Conservation (phyloP, 1,140 invertebrate species). For the Chironomus tepperi region DNA sequence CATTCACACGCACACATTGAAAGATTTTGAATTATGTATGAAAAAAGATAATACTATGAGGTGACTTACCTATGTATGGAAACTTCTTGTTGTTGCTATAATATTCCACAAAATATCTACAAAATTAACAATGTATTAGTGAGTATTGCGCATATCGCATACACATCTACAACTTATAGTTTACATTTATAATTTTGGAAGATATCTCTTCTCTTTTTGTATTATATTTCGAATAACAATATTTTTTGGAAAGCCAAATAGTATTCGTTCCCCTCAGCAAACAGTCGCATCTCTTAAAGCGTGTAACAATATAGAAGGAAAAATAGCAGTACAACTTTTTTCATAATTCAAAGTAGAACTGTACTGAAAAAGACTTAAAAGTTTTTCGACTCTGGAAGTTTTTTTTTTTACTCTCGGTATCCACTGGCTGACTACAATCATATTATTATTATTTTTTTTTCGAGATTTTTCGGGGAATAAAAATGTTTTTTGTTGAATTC, state of each 20-base stretch:
- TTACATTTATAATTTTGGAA: constrained; percentile 24
- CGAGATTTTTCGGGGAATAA: too few relatives aligned
- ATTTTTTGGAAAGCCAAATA: constrained; percentile 43
- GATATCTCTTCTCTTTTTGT: constrained; percentile 10
- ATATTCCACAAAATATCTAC: neutral
- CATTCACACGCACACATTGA: neutral
- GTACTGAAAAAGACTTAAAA: too few relatives aligned
- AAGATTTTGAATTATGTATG: neutral
- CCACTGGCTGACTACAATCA: too few relatives aligned
- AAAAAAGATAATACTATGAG: neutral
- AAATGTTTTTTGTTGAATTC: too few relatives aligned
- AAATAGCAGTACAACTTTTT: too few relatives aligned
- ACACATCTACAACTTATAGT: neutral
- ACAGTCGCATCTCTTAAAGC: constrained; percentile 41
- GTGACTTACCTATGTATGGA: neutral
- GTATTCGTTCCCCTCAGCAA: constrained; percentile 42
- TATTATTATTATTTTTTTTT: too few relatives aligned
- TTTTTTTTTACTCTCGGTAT: too few relatives aligned
- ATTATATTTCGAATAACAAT: constrained; percentile 29
- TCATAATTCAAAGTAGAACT: too few relatives aligned
- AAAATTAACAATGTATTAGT: neutral
- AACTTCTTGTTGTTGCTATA: neutral
- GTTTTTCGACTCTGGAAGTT: too few relatives aligned
- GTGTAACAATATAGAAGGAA: neutral
- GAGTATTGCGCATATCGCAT: neutral